Conservation (phyloP, 2,888 invertebrate genomes). For the Rhyacophila evoluta region DNA sequence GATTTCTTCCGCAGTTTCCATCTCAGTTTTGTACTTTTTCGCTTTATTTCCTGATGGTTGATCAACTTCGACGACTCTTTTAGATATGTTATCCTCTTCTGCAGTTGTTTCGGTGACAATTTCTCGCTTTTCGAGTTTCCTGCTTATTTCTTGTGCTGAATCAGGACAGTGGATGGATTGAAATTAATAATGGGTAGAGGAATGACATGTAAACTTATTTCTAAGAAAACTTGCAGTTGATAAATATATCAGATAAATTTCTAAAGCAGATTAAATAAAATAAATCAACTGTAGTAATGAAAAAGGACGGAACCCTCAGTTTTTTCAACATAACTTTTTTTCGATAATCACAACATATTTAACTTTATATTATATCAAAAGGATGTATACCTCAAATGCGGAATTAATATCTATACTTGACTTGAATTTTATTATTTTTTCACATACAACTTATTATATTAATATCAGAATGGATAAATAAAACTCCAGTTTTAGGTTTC, state of each 20-base stretch:
- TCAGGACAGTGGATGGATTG: constrained; percentile 44
- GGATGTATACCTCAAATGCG: no score
- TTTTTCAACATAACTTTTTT: no score
- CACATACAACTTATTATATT: no score
- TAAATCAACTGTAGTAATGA: no score
- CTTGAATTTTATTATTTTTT: no score
- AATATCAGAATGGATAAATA: no score
- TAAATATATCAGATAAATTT: constrained; percentile 6
- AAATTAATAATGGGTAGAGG: not conserved
- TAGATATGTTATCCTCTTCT: constrained; percentile 62
- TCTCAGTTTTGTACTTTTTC: constrained; percentile 54
- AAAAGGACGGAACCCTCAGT: no score
- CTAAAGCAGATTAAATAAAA: not conserved
- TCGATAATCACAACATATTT: no score
- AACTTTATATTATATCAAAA: no score
- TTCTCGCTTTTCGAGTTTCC: constrained; percentile 66
- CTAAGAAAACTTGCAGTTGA: not conserved
- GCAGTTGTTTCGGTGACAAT: constrained; percentile 67
- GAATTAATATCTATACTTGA: no score
- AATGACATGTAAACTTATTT: not conserved
- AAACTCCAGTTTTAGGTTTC: no score
- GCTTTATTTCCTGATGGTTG: constrained; percentile 57
- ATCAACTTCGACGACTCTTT: constrained; percentile 61
- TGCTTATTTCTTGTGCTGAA: constrained; percentile 68
- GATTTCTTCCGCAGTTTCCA: constrained; percentile 59